These are phyloP conservation scores for Trichacis sp. DNA, from an alignment of 2,888 invertebrate species.

Conservation along the genomic window DNA sequence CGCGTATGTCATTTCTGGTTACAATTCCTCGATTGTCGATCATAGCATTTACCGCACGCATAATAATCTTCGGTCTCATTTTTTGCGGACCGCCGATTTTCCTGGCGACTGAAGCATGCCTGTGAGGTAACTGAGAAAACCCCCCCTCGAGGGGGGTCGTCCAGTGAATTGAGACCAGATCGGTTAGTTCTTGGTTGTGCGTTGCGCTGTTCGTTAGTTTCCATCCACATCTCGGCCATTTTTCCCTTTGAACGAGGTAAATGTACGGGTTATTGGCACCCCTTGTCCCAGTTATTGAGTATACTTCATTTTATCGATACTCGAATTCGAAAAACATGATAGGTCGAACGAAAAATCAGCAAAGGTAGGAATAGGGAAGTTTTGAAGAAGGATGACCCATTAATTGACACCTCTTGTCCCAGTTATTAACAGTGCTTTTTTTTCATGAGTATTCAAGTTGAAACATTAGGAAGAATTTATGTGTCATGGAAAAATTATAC, in stretches of 20 bases:
- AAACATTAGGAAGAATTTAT: too few relatives aligned
- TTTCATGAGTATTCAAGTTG: too few relatives aligned
- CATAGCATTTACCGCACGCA: slow-evolving; percentile 59
- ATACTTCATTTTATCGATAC: neutral
- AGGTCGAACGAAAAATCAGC: too few relatives aligned
- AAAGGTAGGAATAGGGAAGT: too few relatives aligned
- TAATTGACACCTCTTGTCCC: too few relatives aligned
- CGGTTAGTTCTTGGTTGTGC: slow-evolving; percentile 61
- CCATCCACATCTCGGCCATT: neutral
- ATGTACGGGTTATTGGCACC: too few relatives aligned
- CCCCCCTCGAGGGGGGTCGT: slow-evolving; percentile 48
- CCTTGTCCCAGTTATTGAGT: too few relatives aligned
- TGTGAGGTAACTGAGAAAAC: slow-evolving; percentile 39
- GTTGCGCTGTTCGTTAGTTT: slow-evolving; percentile 53
- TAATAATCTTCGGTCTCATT: slow-evolving; percentile 62
- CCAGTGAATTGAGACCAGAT: slow-evolving; percentile 57
- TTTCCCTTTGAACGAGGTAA: neutral
- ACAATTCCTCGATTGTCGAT: slow-evolving; percentile 46
- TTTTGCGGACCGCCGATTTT: slow-evolving; percentile 67
- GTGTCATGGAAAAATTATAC: too few relatives aligned
- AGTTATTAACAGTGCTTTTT: too few relatives aligned
- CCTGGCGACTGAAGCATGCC: slow-evolving; percentile 66
- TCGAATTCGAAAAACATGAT: too few relatives aligned
- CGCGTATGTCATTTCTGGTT: slow-evolving; percentile 37
- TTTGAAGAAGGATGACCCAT: too few relatives aligned